Evolutionary conservation across 2,113 vertebrate genomes (phyloP), one percentile per base, ranked within the genome.

Genomic region (Ictalurus punctatus): DNA sequence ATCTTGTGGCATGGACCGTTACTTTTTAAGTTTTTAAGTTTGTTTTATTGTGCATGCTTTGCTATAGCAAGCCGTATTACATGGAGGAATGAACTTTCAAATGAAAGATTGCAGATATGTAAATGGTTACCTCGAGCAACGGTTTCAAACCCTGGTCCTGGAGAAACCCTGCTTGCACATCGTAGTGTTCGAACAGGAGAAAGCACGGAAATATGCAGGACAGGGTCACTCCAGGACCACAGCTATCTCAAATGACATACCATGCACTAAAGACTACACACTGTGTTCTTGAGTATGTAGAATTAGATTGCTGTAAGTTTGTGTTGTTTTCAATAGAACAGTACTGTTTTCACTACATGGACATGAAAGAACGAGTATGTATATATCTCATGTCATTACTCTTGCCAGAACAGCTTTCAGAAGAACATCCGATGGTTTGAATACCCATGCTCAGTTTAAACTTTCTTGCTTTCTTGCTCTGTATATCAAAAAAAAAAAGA

Each of bases 1-100:
- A 87, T 90, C 61, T n/a, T 88, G 59, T 89, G 85, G 90, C 90
- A 90, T 90, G 90, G 59, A 86, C 73, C 90, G 52, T 90, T 79
- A 79, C 58, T 52, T 90, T 67, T 88, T 85, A 16, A 69, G 69
- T 63, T 84, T 85, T 67, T 17, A 74, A 84, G 82, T 73, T 88
- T 85, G 40, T 84, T 87, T 56, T 85, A 74, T 74, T 56, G n/a
- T 89, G 90, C 88, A 89, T 91, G 90, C 78, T 86, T 67, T 82
- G 25, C 56, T 79, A 78, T 81, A 87, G 85, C 88, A 89, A 89
- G 88, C 83, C 73, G 2, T 67, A 85, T 65, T 65, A 88, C 58
- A 27, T 16, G 23, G 14, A 63, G 63, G 58, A 83, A 83, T 83
- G 34, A 34, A 52, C 16, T 58, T 58, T 30, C 44, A 27, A 40